These are phyloP conservation scores for Edolisoma coerulescens DNA, from an alignment of 2,113 vertebrate genomes.

Conservation along the genomic window DNA sequence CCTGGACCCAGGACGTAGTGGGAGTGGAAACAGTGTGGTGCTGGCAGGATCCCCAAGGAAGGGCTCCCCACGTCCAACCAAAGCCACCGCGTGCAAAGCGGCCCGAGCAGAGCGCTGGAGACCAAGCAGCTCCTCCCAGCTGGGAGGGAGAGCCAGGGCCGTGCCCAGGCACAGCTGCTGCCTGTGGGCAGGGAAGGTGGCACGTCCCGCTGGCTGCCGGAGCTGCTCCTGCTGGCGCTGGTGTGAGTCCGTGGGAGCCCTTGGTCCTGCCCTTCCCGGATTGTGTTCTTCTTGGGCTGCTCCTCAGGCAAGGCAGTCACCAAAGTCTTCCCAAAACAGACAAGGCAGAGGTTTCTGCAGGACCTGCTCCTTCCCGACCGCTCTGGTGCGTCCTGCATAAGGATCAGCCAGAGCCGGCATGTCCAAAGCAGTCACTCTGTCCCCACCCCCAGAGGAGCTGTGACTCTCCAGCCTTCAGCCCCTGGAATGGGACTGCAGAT, in stretches of 20 bases:
- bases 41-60: background rate
- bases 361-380: background rate
- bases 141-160: background rate
- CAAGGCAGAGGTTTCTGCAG: background rate
- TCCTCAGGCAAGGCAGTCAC: background rate
- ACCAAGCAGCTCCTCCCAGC: background rate
- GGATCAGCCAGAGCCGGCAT: fast-evolving
- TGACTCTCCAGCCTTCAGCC: background rate
- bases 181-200: fast-evolving
- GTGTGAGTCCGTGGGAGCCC: background rate
- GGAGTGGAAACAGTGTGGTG: background rate
- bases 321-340: background rate
- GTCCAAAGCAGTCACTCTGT: background rate
- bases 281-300: background rate
- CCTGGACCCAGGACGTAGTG: fast-evolving
- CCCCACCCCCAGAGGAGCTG: background rate
- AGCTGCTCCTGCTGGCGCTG: background rate
- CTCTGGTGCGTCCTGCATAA: background rate
- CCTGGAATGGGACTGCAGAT: fast-evolving
- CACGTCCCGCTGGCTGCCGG: background rate
- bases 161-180: fast-evolving
- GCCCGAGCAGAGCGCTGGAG: background rate
- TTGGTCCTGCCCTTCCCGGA: background rate
- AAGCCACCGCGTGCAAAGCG: fast-evolving
- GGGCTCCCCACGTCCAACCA: background rate